Evolutionary conservation across 2,797 vertebrate genomes (phyloP), one percentile per base, ranked within the genome.

Genomic region (Schizopygopsis malacanthus): DNA sequence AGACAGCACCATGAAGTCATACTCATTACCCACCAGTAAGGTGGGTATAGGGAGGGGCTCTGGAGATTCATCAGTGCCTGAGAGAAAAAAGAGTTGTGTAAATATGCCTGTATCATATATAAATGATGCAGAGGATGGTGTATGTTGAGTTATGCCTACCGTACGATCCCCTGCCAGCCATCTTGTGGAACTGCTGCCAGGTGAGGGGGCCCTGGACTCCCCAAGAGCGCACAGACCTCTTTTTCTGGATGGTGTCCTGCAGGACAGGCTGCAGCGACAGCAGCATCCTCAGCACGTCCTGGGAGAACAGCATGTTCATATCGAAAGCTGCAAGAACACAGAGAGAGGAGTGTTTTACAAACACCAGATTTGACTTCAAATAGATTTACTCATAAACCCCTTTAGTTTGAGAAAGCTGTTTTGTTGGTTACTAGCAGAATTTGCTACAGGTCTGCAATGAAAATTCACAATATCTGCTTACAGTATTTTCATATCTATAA

Each of bases 141-240:
- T 52, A 2, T 43, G 4, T 25, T 25, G n/a, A 4, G 20, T 69
- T n/a, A 65, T 10, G 45, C 92, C 96, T 96, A 99, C 98, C 98
- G 0, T 99, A 99, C 83, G 98, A 98, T 89, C 98, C 98, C 87
- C 98, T 97, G 88, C 98, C 98, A 90, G 98, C 98, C 97, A 99
- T 99, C 91, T 99, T 99, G 95, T 99, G 98, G 90, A 99, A 99
- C 91, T 99, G 98, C 87, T 99, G 98, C 98, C 98, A 99, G 56
- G 98, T 99, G 86, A 99, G 97, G 70, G 98, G 98, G 18, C 98
- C 98, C 90, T 99, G 98, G 91, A 99, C 97, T 0, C 98, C 98
- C 98, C 98, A 99, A n/a, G 98, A 98, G 85, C 98, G 96, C 20
- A 99, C 95, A 0, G 97, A 99, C 83, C 98, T 93, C 93, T 99